Percentiles rank a stretch among this genome's conserved stretches.
These are phyloP conservation scores for Psittacula derbiana DNA, from an alignment of 2,797 vertebrate genomes.

Conservation along the genomic window DNA sequence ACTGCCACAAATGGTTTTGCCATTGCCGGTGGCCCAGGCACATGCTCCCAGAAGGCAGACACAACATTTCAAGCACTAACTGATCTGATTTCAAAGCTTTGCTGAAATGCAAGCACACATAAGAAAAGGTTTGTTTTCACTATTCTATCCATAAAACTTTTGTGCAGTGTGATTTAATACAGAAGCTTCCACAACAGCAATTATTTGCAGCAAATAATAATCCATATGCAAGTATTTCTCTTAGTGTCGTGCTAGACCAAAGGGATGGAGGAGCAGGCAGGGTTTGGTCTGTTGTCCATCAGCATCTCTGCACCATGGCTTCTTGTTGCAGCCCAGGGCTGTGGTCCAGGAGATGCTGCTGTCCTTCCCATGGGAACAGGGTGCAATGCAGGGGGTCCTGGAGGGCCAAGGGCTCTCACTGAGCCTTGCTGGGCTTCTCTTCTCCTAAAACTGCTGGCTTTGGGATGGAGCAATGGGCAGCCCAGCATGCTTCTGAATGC, in stretches of 20 bases:
- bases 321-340: neutral
- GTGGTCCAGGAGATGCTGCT: neutral
- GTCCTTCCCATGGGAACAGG: neutral
- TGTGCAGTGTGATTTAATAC: neutral
- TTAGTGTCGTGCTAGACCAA: fast-evolving
- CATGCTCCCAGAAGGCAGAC: neutral
- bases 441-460: neutral
- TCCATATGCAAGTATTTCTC: neutral
- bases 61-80: neutral
- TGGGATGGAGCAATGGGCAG: neutral
- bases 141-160: neutral
- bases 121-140: neutral
- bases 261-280: neutral
- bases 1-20: neutral
- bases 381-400: fast-evolving
- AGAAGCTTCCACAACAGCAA: neutral
- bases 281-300: neutral
- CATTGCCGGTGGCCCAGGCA: fast-evolving
- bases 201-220: neutral
- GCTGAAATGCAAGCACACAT: neutral
- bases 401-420: neutral
- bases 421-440: fast-evolving
- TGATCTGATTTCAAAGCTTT: neutral
- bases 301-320: neutral
- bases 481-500: fast-evolving